A percentile compares a stretch with the other conserved stretches of the same genome.
Evolutionary conservation across 2,797 vertebrate species (phyloP).

Genomic region (Brachyrhaphis roseni): DNA sequence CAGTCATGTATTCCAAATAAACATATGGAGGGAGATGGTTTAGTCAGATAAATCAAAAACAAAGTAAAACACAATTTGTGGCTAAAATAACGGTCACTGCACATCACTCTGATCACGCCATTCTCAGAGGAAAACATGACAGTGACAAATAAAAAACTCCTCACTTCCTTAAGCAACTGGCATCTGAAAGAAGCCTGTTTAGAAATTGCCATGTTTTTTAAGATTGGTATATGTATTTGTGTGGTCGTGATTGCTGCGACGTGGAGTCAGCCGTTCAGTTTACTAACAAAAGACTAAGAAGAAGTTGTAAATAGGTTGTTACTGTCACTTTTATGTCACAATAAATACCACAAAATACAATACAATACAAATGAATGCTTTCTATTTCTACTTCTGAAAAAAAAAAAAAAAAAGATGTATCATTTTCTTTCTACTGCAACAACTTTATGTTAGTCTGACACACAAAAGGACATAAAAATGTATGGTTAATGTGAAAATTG

Average conservation of each 20-base stretch:
- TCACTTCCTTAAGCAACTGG: too few species aligned
- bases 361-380: background rate
- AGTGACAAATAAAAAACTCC: too few species aligned
- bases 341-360: background rate
- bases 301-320: background rate
- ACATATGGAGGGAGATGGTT: background rate
- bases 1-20: background rate
- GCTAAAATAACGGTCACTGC: too few species aligned
- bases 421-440: background rate
- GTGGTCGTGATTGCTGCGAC: too few species aligned
- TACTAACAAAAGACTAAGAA: background rate
- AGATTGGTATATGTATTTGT: too few species aligned
- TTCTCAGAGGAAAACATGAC: background rate
- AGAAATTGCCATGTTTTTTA: too few species aligned
- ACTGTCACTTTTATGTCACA: background rate
- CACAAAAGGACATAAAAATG: background rate
- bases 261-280: background rate
- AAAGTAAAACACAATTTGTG: background rate
- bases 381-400: background rate
- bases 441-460: background rate
- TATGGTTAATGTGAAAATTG: background rate
- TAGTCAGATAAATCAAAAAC: background rate
- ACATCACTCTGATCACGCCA: background rate
- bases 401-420: too few species aligned
- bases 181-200: too few species aligned